phyloP scores from a whole-genome alignment of 2,888 invertebrate species.

The Pterostichus niger region DNA sequence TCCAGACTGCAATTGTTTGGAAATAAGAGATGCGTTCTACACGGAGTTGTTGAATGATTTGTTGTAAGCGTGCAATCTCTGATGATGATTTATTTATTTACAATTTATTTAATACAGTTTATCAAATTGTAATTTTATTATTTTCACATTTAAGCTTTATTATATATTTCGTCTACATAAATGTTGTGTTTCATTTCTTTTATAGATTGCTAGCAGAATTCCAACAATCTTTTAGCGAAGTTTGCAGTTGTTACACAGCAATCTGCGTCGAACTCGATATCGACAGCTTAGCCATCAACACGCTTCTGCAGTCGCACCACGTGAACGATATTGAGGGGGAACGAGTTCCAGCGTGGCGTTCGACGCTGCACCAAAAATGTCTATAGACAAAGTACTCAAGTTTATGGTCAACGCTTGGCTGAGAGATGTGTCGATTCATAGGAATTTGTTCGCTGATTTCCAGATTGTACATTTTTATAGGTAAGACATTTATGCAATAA shows the following conservation, averaged over 20 bases:
- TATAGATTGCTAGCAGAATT: conserved; percentile 85
- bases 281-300: conserved; percentile 95
- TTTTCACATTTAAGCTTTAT: no score
- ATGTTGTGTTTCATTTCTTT: no score
- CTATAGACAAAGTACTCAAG: conserved; percentile 86
- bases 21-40: no score
- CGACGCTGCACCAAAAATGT: conserved; percentile 79
- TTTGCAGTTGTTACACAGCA: conserved; percentile 87
- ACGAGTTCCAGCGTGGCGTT: conserved; percentile 91
- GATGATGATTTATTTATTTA: no score
- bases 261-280: conserved; percentile 95
- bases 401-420: conserved; percentile 95
- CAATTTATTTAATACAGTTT: no score
- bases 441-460: conserved; percentile 96
- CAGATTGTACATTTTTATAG: conserved; percentile 97
- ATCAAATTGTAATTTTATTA: no score
- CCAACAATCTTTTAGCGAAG: conserved; percentile 84
- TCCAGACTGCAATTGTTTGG: no score
- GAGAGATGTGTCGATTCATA: conserved; percentile 92
- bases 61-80: no score
- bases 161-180: no score
- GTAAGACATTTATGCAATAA: no score
- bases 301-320: conserved; percentile 92
- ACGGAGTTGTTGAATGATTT: no score
- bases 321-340: conserved; percentile 95